phyloP scores from a whole-genome alignment of 1,140 invertebrate species.

The Drosophila teissieri region DNA sequence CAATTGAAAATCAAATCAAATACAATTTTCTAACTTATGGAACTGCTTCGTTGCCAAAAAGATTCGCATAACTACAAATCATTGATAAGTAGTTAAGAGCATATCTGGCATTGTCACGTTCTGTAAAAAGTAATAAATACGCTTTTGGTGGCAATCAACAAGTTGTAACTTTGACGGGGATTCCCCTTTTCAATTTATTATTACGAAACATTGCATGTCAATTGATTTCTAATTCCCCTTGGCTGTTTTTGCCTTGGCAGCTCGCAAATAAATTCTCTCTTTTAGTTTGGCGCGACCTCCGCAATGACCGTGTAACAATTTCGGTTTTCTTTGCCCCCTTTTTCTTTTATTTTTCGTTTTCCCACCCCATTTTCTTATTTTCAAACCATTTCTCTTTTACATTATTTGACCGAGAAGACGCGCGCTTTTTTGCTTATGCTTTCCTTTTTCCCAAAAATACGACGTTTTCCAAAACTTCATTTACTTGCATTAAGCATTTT shows the following conservation, averaged over 20 bases:
- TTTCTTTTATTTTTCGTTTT: background rate
- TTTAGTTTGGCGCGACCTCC: constrained; percentile 67
- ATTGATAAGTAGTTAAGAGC: background rate
- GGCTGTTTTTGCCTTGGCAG: constrained; percentile 49
- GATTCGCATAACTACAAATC: no score
- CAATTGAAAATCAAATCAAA: background rate
- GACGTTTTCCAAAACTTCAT: constrained; percentile 1
- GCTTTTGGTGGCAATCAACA: constrained; percentile 22
- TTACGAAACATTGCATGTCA: constrained; percentile 33
- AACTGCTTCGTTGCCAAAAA: no score
- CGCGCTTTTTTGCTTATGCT: constrained; percentile 33
- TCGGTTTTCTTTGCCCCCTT: constrained; percentile 38
- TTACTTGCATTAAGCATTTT: constrained; percentile 36
- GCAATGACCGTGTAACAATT: constrained; percentile 80
- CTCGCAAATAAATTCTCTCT: constrained; percentile 31
- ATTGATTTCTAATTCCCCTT: constrained; percentile 30
- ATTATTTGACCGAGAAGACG: constrained; percentile 48
- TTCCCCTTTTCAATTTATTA: constrained; percentile 30
- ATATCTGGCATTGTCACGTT: background rate
- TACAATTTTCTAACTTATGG: no score
- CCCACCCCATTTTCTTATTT: constrained; percentile 9
- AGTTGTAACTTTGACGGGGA: constrained; percentile 29
- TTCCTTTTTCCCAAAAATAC: background rate
- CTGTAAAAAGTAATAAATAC: no score
- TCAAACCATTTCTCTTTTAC: background rate